Percentiles rank a stretch among this genome's conserved stretches.
Conservation (phyloP, 2,888 invertebrate species). For the Euzetes globulus region DNA sequence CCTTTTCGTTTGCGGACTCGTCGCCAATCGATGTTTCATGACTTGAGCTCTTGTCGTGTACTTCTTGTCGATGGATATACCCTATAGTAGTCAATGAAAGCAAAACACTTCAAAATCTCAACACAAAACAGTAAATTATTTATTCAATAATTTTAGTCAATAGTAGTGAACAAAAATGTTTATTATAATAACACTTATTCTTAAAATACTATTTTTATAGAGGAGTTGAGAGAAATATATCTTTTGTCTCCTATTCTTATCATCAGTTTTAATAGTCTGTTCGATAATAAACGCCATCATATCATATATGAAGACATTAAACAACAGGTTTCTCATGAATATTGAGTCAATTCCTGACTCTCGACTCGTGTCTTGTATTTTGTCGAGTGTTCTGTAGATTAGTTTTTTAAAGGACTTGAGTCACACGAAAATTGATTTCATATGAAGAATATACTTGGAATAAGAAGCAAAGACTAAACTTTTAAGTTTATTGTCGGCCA, state of each 20-base stretch:
- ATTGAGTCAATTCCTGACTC: conserved; percentile 1
- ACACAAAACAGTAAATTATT: background rate
- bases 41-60: conserved; percentile 15
- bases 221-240: background rate
- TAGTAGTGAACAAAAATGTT: background rate
- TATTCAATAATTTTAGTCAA: conserved; percentile 1
- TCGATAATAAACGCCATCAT: conserved; percentile 15
- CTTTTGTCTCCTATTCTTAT: background rate
- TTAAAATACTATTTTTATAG: background rate
- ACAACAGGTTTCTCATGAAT: conserved; percentile 26
- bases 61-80: conserved; percentile 26
- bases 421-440: conserved; percentile 26
- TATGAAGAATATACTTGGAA: background rate
- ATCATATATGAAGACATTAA: conserved; percentile 21
- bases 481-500: background rate
- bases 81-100: background rate
- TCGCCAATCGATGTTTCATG: conserved; percentile 17
- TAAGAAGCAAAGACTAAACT: background rate
- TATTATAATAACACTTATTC: background rate
- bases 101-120: background rate
- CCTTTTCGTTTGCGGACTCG: conserved; percentile 16
- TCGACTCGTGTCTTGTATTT: conserved; percentile 15
- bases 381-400: conserved; percentile 19
- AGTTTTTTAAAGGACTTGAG: conserved; percentile 6
- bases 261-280: background rate